Conservation (phyloP, 2,888 invertebrate species). For the Ichneumoninae sp. region DNA sequence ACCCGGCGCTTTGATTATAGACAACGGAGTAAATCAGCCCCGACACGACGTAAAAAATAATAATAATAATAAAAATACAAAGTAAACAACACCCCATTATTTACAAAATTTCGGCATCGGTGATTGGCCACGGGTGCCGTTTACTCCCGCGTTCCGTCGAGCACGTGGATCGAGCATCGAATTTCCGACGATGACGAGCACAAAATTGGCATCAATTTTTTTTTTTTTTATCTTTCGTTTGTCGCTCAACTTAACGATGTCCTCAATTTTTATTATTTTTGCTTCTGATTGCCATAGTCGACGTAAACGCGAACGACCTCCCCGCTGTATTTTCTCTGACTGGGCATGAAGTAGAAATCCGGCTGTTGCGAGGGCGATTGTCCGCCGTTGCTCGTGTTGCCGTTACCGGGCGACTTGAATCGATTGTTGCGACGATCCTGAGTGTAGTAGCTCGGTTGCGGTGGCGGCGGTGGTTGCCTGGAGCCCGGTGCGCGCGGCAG, state of each 20-base stretch:
- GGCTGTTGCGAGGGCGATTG: slow-evolving; percentile 86
- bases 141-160: background rate
- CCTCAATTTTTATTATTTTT: slow-evolving; percentile 84
- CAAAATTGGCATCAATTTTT: background rate
- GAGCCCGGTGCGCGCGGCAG: slow-evolving; percentile 89
- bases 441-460: slow-evolving; percentile 85
- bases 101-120: slow-evolving; percentile 50
- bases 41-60: slow-evolving; percentile 18
- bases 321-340: slow-evolving; percentile 96
- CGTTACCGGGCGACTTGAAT: slow-evolving; percentile 72
- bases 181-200: no score
- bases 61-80: background rate
- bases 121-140: slow-evolving; percentile 20
- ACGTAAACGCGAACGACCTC: slow-evolving; percentile 94
- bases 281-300: slow-evolving; percentile 90
- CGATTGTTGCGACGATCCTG: slow-evolving; percentile 85
- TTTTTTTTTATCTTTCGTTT: slow-evolving; percentile 3
- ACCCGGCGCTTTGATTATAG: slow-evolving; percentile 40
- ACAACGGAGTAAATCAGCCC: slow-evolving; percentile 21
- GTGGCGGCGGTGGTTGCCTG: slow-evolving; percentile 83
- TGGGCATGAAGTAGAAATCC: slow-evolving; percentile 98
- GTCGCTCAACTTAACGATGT: background rate
- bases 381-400: slow-evolving; percentile 65
- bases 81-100: slow-evolving; percentile 38
- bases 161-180: background rate